These are phyloP conservation scores for Poeciliopsis occidentalis DNA, from an alignment of 2,113 vertebrate species.

Conservation along the genomic window DNA sequence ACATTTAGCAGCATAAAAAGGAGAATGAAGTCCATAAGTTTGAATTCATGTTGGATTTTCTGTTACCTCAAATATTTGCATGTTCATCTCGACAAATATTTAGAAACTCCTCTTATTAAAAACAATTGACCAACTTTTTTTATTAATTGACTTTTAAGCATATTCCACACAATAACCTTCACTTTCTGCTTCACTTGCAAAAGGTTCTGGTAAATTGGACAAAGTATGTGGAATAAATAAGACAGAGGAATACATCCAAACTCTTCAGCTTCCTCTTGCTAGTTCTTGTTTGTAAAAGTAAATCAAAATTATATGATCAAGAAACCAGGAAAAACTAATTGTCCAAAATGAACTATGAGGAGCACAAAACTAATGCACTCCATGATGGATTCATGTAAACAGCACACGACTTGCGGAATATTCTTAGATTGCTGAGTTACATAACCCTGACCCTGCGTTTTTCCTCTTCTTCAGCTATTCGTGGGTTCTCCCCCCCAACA, in stretches of 20 bases:
- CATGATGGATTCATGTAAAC: neutral
- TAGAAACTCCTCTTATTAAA: no score
- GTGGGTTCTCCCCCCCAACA: constrained; percentile 85
- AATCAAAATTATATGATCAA: no score
- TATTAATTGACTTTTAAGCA: no score
- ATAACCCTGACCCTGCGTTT: constrained; percentile 25
- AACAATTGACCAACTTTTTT: no score
- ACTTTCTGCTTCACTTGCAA: no score
- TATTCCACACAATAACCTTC: no score
- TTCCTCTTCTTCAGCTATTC: constrained; percentile 73
- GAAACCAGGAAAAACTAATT: neutral
- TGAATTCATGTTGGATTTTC: neutral
- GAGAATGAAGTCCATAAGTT: neutral
- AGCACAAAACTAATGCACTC: neutral
- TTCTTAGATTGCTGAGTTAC: neutral
- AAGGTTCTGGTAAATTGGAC: no score
- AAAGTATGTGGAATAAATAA: no score
- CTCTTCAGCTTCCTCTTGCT: neutral
- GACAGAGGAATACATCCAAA: neutral
- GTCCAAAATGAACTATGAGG: neutral
- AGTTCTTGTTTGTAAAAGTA: neutral
- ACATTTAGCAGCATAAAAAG: neutral
- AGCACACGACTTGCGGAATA: neutral
- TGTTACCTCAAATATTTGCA: neutral
- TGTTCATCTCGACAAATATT: no score